Evolutionary conservation across 2,888 invertebrate genomes (phyloP), one percentile per base, ranked within the genome.

Genomic region (Nomada ruficornis): DNA sequence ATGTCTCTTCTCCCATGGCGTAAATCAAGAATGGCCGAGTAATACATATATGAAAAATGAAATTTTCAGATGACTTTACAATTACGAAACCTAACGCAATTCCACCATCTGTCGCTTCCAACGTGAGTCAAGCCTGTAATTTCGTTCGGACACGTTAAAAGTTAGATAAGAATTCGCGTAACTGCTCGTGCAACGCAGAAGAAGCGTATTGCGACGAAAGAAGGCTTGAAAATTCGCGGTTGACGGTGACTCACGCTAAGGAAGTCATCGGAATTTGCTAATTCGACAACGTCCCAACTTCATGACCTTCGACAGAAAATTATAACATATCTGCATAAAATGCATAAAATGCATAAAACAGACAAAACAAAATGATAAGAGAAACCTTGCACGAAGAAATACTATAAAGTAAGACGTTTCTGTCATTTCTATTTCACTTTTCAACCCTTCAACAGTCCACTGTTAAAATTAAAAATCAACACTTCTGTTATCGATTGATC

Each of bases 181-280:
- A n/a, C 55, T 15, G 23, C 2, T 42, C 23, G 20, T 18, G 9
- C 54, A 60, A 50, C 29, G 50, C 18, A 29, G 42, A 57, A 11
- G 65, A 64, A n/a, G 50, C 36, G 20, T 44, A 20, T 0, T 29
- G 15, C 15, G 26, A 69, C 83, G 44, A 76, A 79, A 77, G n/a
- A 82, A 79, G 79, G 68, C 20, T 72, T 36, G 73, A 74, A 83
- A 89, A 71, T 86, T 80, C 59, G 59, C 64, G 20, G 26, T 63
- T 59, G 54, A 11, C 63, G 63, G 23, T 86, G 87, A 88, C 80
- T 87, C 86, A 86, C 70, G 57, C 47, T 52, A 76, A 78, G 82
- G 84, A 86, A 85, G 68, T 81, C 75, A 60, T 85, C 78, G 70
- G 76, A 75, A 74, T 77, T 73, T 80, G 64, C 83, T 36, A 84